Base-by-base conservation (phyloP, 2,113 vertebrate genomes). In the Euleptes europaea region DNA sequence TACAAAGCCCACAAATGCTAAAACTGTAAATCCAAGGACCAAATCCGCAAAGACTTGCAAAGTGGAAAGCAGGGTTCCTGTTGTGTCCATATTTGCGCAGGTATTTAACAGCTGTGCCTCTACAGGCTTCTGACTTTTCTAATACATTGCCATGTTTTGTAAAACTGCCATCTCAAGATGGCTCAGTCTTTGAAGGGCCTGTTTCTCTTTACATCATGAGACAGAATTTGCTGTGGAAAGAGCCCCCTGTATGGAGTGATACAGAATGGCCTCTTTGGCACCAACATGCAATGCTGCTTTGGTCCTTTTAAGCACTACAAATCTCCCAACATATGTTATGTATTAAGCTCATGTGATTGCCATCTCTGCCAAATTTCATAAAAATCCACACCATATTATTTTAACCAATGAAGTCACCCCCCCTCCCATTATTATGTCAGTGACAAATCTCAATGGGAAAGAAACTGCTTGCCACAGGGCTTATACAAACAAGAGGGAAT, bases 301-400 rank as follows among this genome's bases (percentile, higher is more conserved):
- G 13, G 5, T 1, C 35, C 60, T 12, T 75, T 74, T 88, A 84
- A 84, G n/a, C 73, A 12, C 75, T 85, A 38, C 19, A 72, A 78
- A 84, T 86, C 70, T 83, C 31, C 12, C 86, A 57, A 51, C 83
- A 89, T 51, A 72, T 88, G 85, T 17, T 88, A 86, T 91, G 3
- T 82, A 60, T 82, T 92, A 85, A 14, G n/a, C 54, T 77, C 51
- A 6, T n/a, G 71, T 72, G 63, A 86, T 83, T 72, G 42, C 33
- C 65, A 44, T 66, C 51, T n/a, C 47, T 89, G 83, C 63, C 75
- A 86, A 86, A 42, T 88, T 91, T 81, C 63, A 83, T 86, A 88
- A 83, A 88, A 88, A 4, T 69, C 35, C 65, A 44, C 42, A 54
- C 76, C 74, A 54, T 78, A 65, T 83, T 87, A 74, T 87, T 87